phyloP scores from a whole-genome alignment of 2,113 vertebrate species.

The Aptenodytes forsteri region DNA sequence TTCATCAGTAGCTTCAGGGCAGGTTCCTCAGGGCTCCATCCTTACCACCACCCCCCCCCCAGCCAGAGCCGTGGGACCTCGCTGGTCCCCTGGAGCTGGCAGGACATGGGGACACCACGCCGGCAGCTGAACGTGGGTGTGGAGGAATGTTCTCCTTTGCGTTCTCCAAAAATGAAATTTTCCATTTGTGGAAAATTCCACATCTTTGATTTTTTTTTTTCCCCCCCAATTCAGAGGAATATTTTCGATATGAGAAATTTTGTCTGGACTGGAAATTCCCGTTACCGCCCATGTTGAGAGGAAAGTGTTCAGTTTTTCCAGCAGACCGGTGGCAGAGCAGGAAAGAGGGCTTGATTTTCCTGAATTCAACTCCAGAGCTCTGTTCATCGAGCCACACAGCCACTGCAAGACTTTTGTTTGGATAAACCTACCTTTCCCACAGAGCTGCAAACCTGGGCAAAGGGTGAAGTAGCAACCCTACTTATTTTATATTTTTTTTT shows the following conservation, averaged over 20 bases:
- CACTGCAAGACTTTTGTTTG: neutral
- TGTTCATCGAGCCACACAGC: neutral
- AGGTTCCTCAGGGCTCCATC: neutral
- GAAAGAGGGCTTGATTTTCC: slow-evolving; percentile 7
- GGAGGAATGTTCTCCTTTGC: neutral
- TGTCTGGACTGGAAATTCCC: neutral
- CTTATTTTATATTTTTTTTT: neutral
- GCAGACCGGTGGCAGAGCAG: neutral
- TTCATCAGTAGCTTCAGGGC: neutral
- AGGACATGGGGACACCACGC: accelerated
- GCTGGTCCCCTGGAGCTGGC: neutral
- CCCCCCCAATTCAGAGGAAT: neutral
- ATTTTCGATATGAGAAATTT: neutral
- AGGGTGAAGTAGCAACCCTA: neutral
- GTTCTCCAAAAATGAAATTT: neutral
- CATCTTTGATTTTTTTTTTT: neutral
- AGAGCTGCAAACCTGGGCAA: neutral
- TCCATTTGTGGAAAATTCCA: neutral
- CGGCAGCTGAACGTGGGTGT: neutral
- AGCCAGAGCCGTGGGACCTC: neutral
- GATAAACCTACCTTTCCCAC: slow-evolving; percentile 1
- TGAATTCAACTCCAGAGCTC: neutral
- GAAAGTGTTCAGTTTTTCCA: neutral
- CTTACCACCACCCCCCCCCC: no score
- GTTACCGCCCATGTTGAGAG: neutral